A percentile compares a stretch with the other conserved stretches of the same genome.
Conservation (phyloP, 2,113 vertebrate species). For the Pterocles orientalis region DNA sequence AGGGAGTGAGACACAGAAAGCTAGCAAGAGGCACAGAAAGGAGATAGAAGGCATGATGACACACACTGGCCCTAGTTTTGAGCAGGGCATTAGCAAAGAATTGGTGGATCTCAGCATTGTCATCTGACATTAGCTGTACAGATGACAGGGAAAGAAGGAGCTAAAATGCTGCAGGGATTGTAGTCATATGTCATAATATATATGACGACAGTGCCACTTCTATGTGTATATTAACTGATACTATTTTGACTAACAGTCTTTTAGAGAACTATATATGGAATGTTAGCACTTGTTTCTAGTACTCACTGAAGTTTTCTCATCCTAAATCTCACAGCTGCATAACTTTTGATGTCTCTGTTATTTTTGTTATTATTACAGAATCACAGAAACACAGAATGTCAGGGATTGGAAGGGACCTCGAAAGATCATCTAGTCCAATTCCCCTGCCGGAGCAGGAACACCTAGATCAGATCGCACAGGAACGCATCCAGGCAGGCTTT, state of each 20-base stretch:
- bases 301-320: neutral
- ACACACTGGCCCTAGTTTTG: neutral
- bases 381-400: too few species aligned
- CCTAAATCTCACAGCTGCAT: neutral
- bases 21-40: neutral
- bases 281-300: neutral
- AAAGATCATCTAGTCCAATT: too few species aligned
- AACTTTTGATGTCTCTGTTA: neutral
- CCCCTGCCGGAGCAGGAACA: too few species aligned
- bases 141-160: neutral
- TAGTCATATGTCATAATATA: neutral
- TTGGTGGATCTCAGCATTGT: neutral
- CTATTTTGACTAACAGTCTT: neutral
- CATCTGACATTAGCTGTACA: neutral
- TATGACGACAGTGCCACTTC: neutral
- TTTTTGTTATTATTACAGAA: neutral
- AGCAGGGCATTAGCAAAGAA: slow-evolving; percentile 19
- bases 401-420: too few species aligned
- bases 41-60: neutral
- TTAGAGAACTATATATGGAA: neutral
- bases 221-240: neutral
- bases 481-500: too few species aligned
- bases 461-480: too few species aligned
- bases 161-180: neutral
- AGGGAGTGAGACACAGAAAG: neutral